Percentiles rank a stretch among this genome's conserved stretches.
phyloP scores from a whole-genome alignment of 2,888 invertebrate genomes.

The Philaethria dido region DNA sequence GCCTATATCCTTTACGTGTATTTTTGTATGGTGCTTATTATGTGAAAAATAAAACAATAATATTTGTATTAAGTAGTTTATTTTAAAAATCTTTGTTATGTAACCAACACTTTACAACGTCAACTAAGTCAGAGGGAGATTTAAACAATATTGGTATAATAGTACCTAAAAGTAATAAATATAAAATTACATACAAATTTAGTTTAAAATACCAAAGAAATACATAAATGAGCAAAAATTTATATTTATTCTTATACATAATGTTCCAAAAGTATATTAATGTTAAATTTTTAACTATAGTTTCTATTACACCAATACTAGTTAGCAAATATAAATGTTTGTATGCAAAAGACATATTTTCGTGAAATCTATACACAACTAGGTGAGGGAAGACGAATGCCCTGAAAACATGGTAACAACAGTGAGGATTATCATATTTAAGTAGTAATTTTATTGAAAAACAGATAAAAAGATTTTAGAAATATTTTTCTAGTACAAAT shows the following conservation, averaged over 20 bases:
- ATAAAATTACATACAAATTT: slow-evolving; percentile 4
- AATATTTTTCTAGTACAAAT: too few species aligned
- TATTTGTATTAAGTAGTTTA: slow-evolving; percentile 79
- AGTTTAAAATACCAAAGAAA: background rate
- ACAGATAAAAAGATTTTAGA: too few species aligned
- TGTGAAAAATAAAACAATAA: slow-evolving; percentile 59
- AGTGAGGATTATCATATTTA: slow-evolving; percentile 44
- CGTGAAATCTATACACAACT: slow-evolving; percentile 71
- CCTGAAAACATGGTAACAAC: slow-evolving; percentile 73
- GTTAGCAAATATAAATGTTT: background rate
- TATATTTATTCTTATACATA: background rate
- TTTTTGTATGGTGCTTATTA: slow-evolving; percentile 7
- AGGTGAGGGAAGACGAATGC: slow-evolving; percentile 72
- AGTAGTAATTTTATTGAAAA: background rate
- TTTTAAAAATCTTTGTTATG: slow-evolving; percentile 83
- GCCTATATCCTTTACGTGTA: background rate
- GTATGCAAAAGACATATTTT: slow-evolving; percentile 33
- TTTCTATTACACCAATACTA: slow-evolving; percentile 28
- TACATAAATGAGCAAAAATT: slow-evolving; percentile 2
- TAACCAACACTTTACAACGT: slow-evolving; percentile 80
- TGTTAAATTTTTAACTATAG: background rate
- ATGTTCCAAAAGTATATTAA: background rate
- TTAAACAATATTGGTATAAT: slow-evolving; percentile 45
- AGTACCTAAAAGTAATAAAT: slow-evolving; percentile 25
- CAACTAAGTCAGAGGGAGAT: slow-evolving; percentile 63